phyloP scores from a whole-genome alignment of 2,113 vertebrate genomes.

The Mustelus asterias region DNA sequence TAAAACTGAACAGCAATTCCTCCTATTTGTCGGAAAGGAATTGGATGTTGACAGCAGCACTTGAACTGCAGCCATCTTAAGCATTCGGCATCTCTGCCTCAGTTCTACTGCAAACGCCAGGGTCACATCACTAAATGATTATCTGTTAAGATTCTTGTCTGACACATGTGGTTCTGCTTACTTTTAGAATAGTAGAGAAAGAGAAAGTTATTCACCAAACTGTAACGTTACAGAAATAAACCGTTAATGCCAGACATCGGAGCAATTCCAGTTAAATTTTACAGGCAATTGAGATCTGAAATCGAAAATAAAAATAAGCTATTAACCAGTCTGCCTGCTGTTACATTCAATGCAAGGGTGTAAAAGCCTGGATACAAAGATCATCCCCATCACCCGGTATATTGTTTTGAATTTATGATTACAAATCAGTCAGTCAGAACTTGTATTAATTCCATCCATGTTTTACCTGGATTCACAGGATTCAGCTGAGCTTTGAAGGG shows the following conservation, averaged over 20 bases:
- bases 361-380: neutral
- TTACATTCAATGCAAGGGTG: neutral
- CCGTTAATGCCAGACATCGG: neutral
- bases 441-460: neutral
- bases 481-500: neutral
- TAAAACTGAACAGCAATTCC: neutral
- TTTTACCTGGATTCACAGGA: neutral
- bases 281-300: neutral
- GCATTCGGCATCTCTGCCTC: slow-evolving; percentile 12
- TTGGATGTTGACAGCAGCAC: neutral
- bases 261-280: slow-evolving; percentile 13
- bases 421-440: neutral
- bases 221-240: neutral
- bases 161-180: neutral
- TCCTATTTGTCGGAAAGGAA: neutral
- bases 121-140: neutral
- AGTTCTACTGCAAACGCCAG: neutral
- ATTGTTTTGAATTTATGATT: neutral
- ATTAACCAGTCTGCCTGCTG: neutral
- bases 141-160: neutral
- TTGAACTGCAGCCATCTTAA: slow-evolving; percentile 31
- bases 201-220: neutral
- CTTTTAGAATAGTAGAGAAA: neutral
- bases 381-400: neutral
- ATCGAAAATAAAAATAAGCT: neutral